Evolutionary conservation across 2,113 vertebrate species (phyloP), one percentile per base, ranked within the genome.

Genomic region (Macroglossus sobrinus): DNA sequence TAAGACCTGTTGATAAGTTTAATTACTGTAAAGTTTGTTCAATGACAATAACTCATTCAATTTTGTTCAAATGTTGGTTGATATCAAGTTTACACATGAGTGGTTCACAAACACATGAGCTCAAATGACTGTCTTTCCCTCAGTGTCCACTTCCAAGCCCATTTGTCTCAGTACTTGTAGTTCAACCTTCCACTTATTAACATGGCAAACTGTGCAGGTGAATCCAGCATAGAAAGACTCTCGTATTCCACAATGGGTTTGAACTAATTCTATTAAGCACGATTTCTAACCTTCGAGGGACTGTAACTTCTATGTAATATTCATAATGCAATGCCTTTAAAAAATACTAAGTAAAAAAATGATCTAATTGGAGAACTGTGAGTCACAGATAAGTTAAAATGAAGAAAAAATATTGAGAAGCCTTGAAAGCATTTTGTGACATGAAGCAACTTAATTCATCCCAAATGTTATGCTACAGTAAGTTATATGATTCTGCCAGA

Each of bases 401-500:
- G 40, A 94, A 93, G 75, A 53, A 84, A 97, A 98, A 98, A 98
- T 40, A 94, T n/a, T 43, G 57, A 96, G 91, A 97, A 97, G 59
- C 14, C 84, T 66, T 93, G 97, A 98, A 97, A 97, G 78, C 93
- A 94, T 89, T 97, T 98, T 97, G 96, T 89, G 85, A 97, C 81
- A 98, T 88, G 97, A 96, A 98, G 95, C 75, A 96, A 97, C 98
- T 97, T 93, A 97, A 98, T 98, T 98, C 5, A 94, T 97, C 97
- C 98, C 92, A 98, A 98, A 98, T 97, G 97, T 96, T 98, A 97
- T 4, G 43, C 96, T 96, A 91, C 87, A 97, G 84, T 97, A 98
- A 95, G 91, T 97, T 98, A 96, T 97, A 97, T 92, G 87, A 97
- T 96, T 97, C 97, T 96, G 93, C 98, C 98, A 98, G 98, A 98